Evolutionary conservation across 1,140 invertebrate genomes (phyloP).

Genomic region (Augochlora pura): DNA sequence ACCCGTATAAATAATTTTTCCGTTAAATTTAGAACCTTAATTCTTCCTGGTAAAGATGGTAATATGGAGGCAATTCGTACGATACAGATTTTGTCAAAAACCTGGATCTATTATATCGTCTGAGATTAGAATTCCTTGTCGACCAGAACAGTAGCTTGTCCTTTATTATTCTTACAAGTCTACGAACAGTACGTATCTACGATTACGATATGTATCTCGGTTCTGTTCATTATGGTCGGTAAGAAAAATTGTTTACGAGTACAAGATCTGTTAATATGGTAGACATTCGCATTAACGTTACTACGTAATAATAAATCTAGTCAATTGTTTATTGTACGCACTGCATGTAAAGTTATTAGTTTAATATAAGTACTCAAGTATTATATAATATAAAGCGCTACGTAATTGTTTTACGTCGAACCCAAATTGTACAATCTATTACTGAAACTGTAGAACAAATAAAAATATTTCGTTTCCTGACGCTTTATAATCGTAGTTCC

Average conservation of each 20-base stretch:
- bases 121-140: background rate
- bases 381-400: background rate
- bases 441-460: background rate
- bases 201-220: background rate
- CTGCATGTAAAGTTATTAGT: background rate
- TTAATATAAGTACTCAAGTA: background rate
- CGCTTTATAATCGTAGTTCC: background rate
- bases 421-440: background rate
- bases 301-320: constrained; percentile 18
- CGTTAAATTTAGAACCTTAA: too few species aligned
- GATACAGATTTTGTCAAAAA: background rate
- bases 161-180: background rate
- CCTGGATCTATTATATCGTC: background rate
- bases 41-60: background rate
- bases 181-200: too few species aligned
- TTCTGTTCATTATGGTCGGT: background rate
- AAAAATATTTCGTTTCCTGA: background rate
- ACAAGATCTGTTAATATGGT: background rate
- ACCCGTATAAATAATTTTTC: too few species aligned
- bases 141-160: background rate
- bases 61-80: background rate
- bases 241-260: background rate
- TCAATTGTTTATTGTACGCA: constrained; percentile 22
- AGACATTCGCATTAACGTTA: constrained; percentile 7
- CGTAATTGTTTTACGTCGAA: background rate